Evolutionary conservation across 2,888 invertebrate species (phyloP), one percentile per base, ranked within the genome.

Genomic region (Tachina lurida): DNA sequence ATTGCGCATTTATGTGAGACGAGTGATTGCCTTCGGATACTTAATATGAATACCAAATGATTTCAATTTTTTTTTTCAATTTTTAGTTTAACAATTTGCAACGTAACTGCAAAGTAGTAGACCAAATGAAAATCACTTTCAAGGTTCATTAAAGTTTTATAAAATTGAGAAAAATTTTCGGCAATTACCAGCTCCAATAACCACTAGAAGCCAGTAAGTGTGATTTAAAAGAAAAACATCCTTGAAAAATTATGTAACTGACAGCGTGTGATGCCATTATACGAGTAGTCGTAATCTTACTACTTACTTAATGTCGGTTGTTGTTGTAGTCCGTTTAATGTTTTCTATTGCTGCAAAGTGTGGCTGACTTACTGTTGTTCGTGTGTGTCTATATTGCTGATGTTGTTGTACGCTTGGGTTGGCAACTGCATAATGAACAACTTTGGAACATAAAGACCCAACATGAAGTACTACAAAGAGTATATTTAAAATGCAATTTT

Each of bases 401-500:
- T 62, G 9, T 10, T 68, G 43, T 54, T 75, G 41, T 39, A 5
- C 12, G 39, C 2, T 12, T 13, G 13, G 45, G 17, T 49, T 68
- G 67, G 56, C 67, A 78, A 77, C 49, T 68, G 58, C 60, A 52
- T 49, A 22, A 52, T n/a, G n/a, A 60, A 2, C 31, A 62, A 78
- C 43, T 70, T 77, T 70, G 22, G 17, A 60, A 70, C 52, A 62
- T 52, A 31, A 62, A 70, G 22, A 62, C 52, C 52, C 73, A 74
- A 80, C 62, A 62, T 78, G 41, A 70, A 78, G 22, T 60, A 70
- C 71, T 52, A 63, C 63, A 79, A 71, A 79, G 71, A 63, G 65
- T 73, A 67, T 56, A 73, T 73, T 65, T 80, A 80, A 80, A 80
- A 80, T 73, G 65, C 47, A n/a, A 73, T 73, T 73, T 80, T 73